Percentiles rank a stretch among this genome's conserved stretches.
Evolutionary conservation across 2,113 vertebrate species (phyloP).

Genomic region (Microtus oregoni): DNA sequence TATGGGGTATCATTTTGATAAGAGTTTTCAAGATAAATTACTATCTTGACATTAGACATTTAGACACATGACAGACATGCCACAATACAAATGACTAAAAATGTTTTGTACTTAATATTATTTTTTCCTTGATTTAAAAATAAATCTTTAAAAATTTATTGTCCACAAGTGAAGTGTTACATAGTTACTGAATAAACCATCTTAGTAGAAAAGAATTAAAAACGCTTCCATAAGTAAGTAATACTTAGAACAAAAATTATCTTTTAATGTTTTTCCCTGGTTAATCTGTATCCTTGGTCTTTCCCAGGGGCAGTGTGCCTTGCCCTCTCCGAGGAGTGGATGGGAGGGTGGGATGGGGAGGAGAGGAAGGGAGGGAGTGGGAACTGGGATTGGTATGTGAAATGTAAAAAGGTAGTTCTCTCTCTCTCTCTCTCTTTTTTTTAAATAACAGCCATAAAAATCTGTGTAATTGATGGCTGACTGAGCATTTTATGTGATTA

Average conservation of each 20-base stretch:
- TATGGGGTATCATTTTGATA: not conserved
- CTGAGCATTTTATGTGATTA: not conserved
- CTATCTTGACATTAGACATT: not conserved
- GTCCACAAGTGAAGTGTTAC: not conserved
- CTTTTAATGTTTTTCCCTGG: not conserved
- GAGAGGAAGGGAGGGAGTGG: no score
- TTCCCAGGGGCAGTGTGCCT: no score
- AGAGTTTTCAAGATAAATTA: not conserved
- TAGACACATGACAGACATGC: not conserved
- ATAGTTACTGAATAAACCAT: not conserved
- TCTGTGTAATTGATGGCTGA: not conserved
- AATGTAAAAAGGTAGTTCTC: no score
- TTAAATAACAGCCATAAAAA: not conserved
- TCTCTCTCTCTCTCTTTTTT: no score
- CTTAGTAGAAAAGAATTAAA: slow-evolving; percentile 27
- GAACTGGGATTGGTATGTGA: no score
- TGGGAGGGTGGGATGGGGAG: no score
- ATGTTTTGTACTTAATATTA: slow-evolving; percentile 27
- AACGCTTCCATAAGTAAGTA: slow-evolving; percentile 29
- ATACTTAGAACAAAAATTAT: slow-evolving; percentile 21
- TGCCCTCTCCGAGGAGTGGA: no score
- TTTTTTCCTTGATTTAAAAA: slow-evolving; percentile 25
- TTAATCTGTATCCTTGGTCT: not conserved
- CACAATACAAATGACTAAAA: not conserved
- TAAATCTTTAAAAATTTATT: slow-evolving; percentile 39